Percentiles rank a stretch among this genome's conserved stretches.
phyloP scores from a whole-genome alignment of 1,140 invertebrate genomes.

The Pseudobourletiella spinata region DNA sequence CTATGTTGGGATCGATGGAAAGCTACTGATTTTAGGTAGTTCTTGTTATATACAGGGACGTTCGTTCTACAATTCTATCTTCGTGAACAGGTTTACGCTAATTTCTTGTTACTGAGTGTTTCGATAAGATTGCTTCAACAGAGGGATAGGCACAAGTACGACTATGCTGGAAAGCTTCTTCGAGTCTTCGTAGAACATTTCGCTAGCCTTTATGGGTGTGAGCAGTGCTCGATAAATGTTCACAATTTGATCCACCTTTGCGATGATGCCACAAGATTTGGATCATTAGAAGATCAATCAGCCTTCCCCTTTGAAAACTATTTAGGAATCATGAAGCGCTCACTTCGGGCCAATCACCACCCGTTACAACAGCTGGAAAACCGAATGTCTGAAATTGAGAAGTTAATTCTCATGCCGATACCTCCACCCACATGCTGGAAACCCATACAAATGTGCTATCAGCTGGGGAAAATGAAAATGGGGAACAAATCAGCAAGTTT shows the following conservation, averaged over 20 bases:
- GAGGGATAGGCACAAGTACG: background rate
- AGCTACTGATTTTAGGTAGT: conserved; percentile 20
- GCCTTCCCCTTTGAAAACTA: conserved; percentile 30
- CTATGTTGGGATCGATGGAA: conserved; percentile 15
- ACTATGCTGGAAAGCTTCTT: conserved; percentile 7
- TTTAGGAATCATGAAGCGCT: conserved; percentile 11
- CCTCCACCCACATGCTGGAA: too few species aligned
- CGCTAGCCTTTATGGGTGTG: conserved; percentile 7
- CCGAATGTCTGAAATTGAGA: background rate
- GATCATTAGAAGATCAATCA: conserved; percentile 12
- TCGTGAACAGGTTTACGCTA: background rate
- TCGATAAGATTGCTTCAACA: conserved; percentile 11
- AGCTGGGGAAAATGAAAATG: too few species aligned
- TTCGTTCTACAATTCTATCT: conserved; percentile 9
- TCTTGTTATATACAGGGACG: conserved; percentile 19
- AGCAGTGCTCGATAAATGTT: conserved; percentile 16
- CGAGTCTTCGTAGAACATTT: conserved; percentile 5
- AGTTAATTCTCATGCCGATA: too few species aligned
- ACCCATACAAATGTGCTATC: too few species aligned
- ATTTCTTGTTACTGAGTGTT: conserved; percentile 13
- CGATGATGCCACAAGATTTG: conserved; percentile 20
- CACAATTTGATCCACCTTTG: conserved; percentile 23
- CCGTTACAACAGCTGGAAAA: conserved; percentile 11
- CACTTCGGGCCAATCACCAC: conserved; percentile 1
- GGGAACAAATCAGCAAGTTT: too few species aligned